Evolutionary conservation across 1,140 invertebrate genomes (phyloP).

Genomic region (Drosophila ironensis): DNA sequence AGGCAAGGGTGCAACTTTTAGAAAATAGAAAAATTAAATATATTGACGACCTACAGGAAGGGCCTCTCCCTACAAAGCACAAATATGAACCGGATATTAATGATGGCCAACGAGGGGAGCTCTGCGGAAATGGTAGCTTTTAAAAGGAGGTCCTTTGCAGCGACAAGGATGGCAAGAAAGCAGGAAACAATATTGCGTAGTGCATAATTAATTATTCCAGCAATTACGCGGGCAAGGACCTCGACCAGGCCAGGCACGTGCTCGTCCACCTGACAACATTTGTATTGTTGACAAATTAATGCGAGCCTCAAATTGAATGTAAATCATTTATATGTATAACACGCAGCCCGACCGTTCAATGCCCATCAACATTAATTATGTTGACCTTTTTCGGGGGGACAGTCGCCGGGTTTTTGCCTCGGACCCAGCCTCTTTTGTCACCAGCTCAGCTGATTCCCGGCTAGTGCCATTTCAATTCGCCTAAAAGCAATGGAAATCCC

Average conservation of each 20-base stretch:
- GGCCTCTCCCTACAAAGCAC: too few relatives aligned
- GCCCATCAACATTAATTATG: slow-evolving; percentile 41
- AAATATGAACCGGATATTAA: slow-evolving; percentile 47
- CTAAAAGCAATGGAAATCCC: slow-evolving; percentile 50
- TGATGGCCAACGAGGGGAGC: slow-evolving; percentile 1
- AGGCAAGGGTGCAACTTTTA: not conserved
- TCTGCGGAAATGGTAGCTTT: too few relatives aligned
- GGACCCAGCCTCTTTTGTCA: slow-evolving; percentile 28
- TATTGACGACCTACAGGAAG: not conserved
- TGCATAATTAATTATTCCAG: slow-evolving; percentile 51
- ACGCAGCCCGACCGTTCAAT: slow-evolving; percentile 19
- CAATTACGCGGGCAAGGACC: slow-evolving; percentile 38
- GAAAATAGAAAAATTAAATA: slow-evolving; percentile 13
- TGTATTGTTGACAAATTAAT: slow-evolving; percentile 52
- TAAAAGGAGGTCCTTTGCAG: too few relatives aligned
- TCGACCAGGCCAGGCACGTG: slow-evolving; percentile 28
- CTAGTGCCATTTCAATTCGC: slow-evolving; percentile 42
- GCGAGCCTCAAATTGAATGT: slow-evolving; percentile 25
- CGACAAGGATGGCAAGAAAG: slow-evolving; percentile 13
- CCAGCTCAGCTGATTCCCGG: slow-evolving; percentile 11
- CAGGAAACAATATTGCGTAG: slow-evolving; percentile 33
- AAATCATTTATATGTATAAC: slow-evolving; percentile 33
- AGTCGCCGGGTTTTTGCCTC: too few relatives aligned
- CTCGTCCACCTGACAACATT: slow-evolving; percentile 14
- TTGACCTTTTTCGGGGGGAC: slow-evolving; percentile 19